Percentiles rank a stretch among this genome's conserved stretches.
Conservation (phyloP, 2,888 invertebrate genomes). For the Myopa tessellatipennis region DNA sequence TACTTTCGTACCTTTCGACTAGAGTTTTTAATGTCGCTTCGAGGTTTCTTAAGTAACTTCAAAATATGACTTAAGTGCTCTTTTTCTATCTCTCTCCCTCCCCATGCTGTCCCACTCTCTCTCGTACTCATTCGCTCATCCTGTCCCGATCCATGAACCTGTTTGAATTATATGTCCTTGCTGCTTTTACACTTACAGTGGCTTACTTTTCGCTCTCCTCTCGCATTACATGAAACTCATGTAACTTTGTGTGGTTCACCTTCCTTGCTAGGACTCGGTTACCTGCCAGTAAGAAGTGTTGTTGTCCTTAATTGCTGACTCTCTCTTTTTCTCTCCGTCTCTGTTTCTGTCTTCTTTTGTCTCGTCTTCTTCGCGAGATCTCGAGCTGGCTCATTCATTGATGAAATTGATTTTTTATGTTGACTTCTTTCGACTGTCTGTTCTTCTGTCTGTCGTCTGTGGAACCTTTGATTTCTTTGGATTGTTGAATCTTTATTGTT, state of each 20-base stretch:
- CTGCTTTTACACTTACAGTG: not conserved
- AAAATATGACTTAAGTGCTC: slow-evolving; percentile 46
- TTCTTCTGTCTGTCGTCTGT: not conserved
- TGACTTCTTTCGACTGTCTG: slow-evolving; percentile 45
- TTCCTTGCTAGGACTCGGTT: slow-evolving; percentile 28
- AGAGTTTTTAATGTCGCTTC: not conserved
- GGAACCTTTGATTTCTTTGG: not conserved
- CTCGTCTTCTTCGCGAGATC: not conserved
- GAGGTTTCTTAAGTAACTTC: not conserved
- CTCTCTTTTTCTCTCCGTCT: not conserved
- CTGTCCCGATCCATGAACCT: slow-evolving; percentile 47
- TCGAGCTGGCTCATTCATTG: slow-evolving; percentile 51
- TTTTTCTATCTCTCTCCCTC: not conserved
- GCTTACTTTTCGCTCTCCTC: not conserved
- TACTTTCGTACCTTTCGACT: slow-evolving; percentile 54
- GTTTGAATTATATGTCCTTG: slow-evolving; percentile 50
- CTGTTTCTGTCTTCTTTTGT: slow-evolving; percentile 3
- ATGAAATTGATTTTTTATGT: slow-evolving; percentile 63
- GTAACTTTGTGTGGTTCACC: slow-evolving; percentile 41
- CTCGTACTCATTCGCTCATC: not conserved
- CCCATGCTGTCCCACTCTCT: not conserved
- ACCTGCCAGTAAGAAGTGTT: slow-evolving; percentile 14
- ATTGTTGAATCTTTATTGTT: slow-evolving; percentile 26
- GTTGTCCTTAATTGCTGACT: not conserved
- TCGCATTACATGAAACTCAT: slow-evolving; percentile 32